Evolutionary conservation across 2,888 invertebrate species (phyloP).

Genomic region (Bombylius discolor): DNA sequence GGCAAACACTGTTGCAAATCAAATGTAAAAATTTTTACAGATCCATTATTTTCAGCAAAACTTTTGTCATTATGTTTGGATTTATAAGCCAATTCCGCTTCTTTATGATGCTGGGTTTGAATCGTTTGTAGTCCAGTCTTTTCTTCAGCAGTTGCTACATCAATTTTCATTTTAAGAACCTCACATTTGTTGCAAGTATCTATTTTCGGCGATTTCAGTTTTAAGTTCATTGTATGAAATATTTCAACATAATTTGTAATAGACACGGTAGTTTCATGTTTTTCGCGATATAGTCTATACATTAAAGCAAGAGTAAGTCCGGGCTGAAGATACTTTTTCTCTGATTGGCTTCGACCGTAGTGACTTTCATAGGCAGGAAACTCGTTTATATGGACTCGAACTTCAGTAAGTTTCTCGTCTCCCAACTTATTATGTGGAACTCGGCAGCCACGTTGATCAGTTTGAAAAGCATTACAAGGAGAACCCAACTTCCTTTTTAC

Average conservation of each 20-base stretch:
- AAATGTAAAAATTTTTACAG: conserved; percentile 4
- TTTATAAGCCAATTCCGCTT: not conserved
- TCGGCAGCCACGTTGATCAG: not conserved
- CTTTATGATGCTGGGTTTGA: not conserved
- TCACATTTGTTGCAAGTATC: conserved; percentile 12
- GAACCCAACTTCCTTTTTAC: not conserved
- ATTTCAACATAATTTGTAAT: conserved; percentile 7
- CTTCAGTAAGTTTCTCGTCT: conserved; percentile 4
- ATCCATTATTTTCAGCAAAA: not conserved
- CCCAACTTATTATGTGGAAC: conserved; percentile 1
- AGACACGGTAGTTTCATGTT: conserved; percentile 1
- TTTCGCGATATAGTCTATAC: conserved; percentile 8
- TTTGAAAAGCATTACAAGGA: not conserved
- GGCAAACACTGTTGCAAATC: conserved; percentile 8
- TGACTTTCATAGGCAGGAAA: conserved; percentile 12
- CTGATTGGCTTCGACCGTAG: conserved; percentile 4
- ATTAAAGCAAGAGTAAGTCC: conserved; percentile 4
- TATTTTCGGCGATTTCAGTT: conserved; percentile 9
- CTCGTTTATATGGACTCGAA: conserved; percentile 8
- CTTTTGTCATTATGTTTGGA: not conserved
- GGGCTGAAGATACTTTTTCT: conserved; percentile 1
- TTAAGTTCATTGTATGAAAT: conserved; percentile 11
- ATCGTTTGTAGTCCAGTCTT: too few species aligned
- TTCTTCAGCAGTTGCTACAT: not conserved
- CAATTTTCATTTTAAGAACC: not conserved